phyloP scores from a whole-genome alignment of 2,797 vertebrate genomes.

The Paratrypauchen microcephalus region DNA sequence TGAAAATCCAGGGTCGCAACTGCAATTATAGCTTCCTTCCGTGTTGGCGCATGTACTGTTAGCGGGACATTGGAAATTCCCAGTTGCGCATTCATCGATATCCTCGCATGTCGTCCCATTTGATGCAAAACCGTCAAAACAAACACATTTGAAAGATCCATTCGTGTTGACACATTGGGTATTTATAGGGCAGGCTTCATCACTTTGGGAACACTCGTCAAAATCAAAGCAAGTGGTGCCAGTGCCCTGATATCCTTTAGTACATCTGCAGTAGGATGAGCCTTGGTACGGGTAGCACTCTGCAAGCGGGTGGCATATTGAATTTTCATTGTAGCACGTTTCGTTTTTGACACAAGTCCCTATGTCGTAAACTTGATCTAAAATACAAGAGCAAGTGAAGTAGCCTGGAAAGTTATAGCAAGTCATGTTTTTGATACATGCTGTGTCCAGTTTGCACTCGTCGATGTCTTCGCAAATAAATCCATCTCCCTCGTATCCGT shows the following conservation, averaged over 20 bases:
- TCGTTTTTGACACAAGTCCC: conserved; percentile 74
- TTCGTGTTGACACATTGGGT: conserved; percentile 76
- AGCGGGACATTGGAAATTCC: conserved; percentile 70
- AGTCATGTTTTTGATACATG: conserved; percentile 71
- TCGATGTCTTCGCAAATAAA: conserved; percentile 76
- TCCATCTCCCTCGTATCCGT: conserved; percentile 78
- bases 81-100: conserved; percentile 74
- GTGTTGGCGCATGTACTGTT: conserved; percentile 76
- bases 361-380: conserved; percentile 60
- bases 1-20: conserved; percentile 73
- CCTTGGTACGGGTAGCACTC: conserved; percentile 64
- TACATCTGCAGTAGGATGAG: conserved; percentile 79
- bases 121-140: conserved; percentile 75
- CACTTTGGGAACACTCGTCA: conserved; percentile 70
- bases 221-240: conserved; percentile 77
- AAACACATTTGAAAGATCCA: conserved; percentile 79
- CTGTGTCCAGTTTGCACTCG: conserved; percentile 68
- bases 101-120: conserved; percentile 77
- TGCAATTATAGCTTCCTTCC: conserved; percentile 73
- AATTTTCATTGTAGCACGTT: conserved; percentile 65
- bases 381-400: conserved; percentile 73
- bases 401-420: conserved; percentile 78
- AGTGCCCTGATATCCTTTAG: conserved; percentile 74
- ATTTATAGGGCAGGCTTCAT: conserved; percentile 60
- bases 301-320: conserved; percentile 66